Percentiles rank a stretch among this genome's conserved stretches.
Conservation (phyloP, 2,888 invertebrate species). For the Camponotus fellah region DNA sequence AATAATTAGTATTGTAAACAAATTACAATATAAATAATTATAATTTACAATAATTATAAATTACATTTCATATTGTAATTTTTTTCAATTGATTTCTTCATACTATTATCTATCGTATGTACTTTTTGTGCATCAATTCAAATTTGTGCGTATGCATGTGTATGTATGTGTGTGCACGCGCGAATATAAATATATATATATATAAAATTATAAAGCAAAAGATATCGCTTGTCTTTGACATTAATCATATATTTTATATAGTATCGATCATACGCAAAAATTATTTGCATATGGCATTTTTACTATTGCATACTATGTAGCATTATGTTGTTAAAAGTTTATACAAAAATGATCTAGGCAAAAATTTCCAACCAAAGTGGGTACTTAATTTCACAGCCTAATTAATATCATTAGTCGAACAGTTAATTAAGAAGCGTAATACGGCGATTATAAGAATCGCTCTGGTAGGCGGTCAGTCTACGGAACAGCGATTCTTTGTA, state of each 20-base stretch:
- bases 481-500: constrained; percentile 80
- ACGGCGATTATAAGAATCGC: constrained; percentile 81
- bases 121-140: neutral
- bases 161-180: neutral
- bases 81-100: neutral
- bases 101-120: neutral
- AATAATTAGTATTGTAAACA: neutral
- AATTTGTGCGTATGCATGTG: neutral
- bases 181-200: neutral
- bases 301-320: neutral
- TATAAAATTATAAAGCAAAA: neutral
- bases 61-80: constrained; percentile 6
- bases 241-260: constrained; percentile 29
- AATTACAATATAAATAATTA: neutral
- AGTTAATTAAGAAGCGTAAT: constrained; percentile 84
- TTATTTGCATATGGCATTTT: constrained; percentile 27
- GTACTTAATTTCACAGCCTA: constrained; percentile 84
- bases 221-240: constrained; percentile 10
- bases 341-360: constrained; percentile 40
- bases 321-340: constrained; percentile 21
- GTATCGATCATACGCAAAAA: neutral
- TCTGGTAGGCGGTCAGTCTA: constrained; percentile 76
- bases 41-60: neutral
- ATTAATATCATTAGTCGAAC: constrained; percentile 84
- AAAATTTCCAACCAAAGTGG: constrained; percentile 72